Evolutionary conservation across 2,113 vertebrate genomes (phyloP).

Genomic region (Phalacrocorax aristotelis): DNA sequence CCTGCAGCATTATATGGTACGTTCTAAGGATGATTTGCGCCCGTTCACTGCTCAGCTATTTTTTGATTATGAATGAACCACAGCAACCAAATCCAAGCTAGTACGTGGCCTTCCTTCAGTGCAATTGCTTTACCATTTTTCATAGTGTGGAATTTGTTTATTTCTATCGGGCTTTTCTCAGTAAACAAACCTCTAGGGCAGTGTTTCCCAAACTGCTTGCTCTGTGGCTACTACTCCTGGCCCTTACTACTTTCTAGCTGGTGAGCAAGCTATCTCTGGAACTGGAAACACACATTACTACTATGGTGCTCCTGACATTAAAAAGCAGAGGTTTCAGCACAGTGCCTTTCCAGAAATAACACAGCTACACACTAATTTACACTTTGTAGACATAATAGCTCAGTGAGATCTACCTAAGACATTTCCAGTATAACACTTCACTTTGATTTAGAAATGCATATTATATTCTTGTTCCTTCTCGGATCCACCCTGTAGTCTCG

Average conservation of each 20-base stretch:
- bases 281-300: background rate
- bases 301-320: background rate
- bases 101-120: background rate
- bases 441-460: background rate
- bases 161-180: background rate
- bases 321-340: background rate
- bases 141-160: background rate
- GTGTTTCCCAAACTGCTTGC: background rate
- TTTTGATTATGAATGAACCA: background rate
- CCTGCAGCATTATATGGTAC: background rate
- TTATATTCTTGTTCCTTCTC: background rate
- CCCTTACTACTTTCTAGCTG: background rate
- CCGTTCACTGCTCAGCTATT: background rate
- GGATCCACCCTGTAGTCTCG: background rate
- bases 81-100: background rate
- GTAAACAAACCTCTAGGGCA: background rate
- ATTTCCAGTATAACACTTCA: background rate
- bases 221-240: background rate
- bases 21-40: background rate
- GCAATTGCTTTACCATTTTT: background rate
- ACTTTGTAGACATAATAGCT: background rate
- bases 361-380: background rate
- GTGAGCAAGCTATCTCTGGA: background rate
- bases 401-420: background rate
- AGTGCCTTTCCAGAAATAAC: background rate